Percentiles rank a stretch among this genome's conserved stretches.
Evolutionary conservation across 1,140 invertebrate species (phyloP).

Genomic region (Lucilia sericata): DNA sequence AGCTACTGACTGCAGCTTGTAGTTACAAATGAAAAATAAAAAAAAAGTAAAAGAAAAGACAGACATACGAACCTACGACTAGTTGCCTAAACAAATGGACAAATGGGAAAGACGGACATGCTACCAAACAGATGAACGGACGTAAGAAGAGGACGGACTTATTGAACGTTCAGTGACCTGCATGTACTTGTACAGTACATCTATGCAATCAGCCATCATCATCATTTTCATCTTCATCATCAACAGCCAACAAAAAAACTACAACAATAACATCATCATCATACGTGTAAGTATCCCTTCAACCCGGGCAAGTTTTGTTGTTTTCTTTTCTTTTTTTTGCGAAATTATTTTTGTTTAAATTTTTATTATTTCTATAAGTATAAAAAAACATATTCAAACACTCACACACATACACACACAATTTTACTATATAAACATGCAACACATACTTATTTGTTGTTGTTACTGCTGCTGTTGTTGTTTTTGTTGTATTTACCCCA

Average conservation of each 20-base stretch:
- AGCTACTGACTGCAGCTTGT: not conserved
- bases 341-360: constrained; percentile 4
- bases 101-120: not conserved
- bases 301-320: not conserved
- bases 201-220: not conserved
- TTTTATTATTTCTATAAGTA: constrained; percentile 25
- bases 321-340: not conserved
- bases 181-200: constrained; percentile 15
- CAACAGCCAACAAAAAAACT: not conserved
- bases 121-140: not conserved
- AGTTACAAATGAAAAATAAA: not conserved
- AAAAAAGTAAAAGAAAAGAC: too few species aligned
- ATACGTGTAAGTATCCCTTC: constrained; percentile 26
- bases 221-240: too few species aligned
- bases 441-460: not conserved
- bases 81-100: not conserved
- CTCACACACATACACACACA: not conserved
- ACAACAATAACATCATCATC: too few species aligned
- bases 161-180: constrained; percentile 14
- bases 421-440: not conserved
- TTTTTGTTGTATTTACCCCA: constrained; percentile 29
- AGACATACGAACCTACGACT: not conserved
- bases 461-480: too few species aligned
- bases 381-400: not conserved
- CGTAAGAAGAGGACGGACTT: not conserved